These are phyloP conservation scores for Premnoplex brunnescens DNA, from an alignment of 2,797 vertebrate genomes.

Conservation along the genomic window DNA sequence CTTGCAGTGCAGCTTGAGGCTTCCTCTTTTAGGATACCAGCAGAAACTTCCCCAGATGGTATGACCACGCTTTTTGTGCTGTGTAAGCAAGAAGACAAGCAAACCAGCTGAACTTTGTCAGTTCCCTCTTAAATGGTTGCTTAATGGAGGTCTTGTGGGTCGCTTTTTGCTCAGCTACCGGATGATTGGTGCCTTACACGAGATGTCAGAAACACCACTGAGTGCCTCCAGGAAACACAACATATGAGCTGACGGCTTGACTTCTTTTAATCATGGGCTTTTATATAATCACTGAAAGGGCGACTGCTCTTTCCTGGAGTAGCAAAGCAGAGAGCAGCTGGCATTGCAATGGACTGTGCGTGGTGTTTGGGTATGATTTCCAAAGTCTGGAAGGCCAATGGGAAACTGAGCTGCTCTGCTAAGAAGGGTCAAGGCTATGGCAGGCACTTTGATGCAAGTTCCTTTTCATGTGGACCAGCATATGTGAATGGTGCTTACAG, in stretches of 20 bases:
- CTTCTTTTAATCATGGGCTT: slow-evolving; percentile 8
- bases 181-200: slow-evolving; percentile 62
- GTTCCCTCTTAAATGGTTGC: background rate
- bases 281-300: background rate
- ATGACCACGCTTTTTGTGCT: background rate
- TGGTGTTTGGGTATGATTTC: background rate
- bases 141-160: background rate
- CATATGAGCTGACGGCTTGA: background rate
- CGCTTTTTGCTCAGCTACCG: background rate
- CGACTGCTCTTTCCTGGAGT: background rate
- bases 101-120: background rate
- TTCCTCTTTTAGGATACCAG: background rate
- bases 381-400: background rate
- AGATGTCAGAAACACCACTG: slow-evolving; percentile 43
- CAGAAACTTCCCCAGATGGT: background rate
- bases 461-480: background rate
- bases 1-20: background rate
- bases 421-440: background rate
- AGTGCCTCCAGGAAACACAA: slow-evolving; percentile 62
- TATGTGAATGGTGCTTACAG: slow-evolving; percentile 37
- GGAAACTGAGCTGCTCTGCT: background rate
- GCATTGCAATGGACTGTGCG: background rate
- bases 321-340: slow-evolving; percentile 14
- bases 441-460: background rate
- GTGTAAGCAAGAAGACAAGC: background rate